These are phyloP conservation scores for Platycheirus albimanus DNA, from an alignment of 2,888 invertebrate genomes.

Conservation along the genomic window DNA sequence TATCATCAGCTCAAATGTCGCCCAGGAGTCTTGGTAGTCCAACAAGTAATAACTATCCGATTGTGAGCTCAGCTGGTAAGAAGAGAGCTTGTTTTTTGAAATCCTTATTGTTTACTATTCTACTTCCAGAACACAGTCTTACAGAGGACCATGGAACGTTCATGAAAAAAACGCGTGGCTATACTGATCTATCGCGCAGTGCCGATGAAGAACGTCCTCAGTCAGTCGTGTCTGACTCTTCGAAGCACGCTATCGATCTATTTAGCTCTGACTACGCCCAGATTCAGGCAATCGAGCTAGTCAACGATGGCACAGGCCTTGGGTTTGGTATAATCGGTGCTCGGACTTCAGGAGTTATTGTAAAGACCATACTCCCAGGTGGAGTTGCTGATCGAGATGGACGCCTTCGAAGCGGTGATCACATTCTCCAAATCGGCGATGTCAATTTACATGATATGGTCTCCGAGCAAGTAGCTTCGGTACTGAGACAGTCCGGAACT, in stretches of 20 bases:
- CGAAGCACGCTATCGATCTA: constrained; percentile 88
- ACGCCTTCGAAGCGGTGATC: constrained; percentile 98
- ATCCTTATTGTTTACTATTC: no score
- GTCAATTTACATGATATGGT: constrained; percentile 98
- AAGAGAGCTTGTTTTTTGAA: no score
- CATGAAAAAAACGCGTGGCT: constrained; percentile 88
- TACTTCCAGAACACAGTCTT: constrained; percentile 70
- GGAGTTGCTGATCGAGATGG: constrained; percentile 99
- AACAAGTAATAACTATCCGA: constrained; percentile 66
- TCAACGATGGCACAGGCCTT: constrained; percentile 98
- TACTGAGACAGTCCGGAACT: constrained; percentile 96
- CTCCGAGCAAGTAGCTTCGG: constrained; percentile 98
- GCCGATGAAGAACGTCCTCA: constrained; percentile 85
- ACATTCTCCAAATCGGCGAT: constrained; percentile 97
- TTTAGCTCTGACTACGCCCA: constrained; percentile 96
- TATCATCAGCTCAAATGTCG: constrained; percentile 89
- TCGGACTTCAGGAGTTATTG: constrained; percentile 98
- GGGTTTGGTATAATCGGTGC: constrained; percentile 99
- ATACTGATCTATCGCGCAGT: constrained; percentile 71
- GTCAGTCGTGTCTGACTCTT: constrained; percentile 84
- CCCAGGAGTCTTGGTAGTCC: constrained; percentile 87
- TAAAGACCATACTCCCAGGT: constrained; percentile 98
- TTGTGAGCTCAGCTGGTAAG: constrained; percentile 72
- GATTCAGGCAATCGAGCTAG: constrained; percentile 98
- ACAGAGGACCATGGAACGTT: constrained; percentile 75